Conservation (phyloP, 37 sponge, comb jelly and placozoan genomes). For the Ianthella basta region DNA sequence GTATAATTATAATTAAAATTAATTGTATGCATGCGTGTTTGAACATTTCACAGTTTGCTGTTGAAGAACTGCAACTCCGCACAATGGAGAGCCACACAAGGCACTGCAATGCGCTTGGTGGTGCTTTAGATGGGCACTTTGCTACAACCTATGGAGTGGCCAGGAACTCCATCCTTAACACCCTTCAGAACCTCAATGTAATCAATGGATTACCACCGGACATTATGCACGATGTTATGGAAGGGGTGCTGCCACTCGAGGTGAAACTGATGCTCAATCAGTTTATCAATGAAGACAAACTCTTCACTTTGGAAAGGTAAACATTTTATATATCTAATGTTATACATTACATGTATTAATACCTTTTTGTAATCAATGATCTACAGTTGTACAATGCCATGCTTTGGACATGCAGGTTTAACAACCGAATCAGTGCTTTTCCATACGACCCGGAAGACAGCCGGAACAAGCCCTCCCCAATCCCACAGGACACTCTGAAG, state of each 20-base stretch:
- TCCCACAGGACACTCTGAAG: not conserved
- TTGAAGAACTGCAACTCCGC: conserved; percentile 34
- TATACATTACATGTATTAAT: too few species aligned
- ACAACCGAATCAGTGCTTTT: conserved; percentile 27
- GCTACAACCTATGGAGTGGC: conserved; percentile 71
- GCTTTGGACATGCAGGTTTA: too few species aligned
- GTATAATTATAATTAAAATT: too few species aligned
- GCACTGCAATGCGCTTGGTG: conserved; percentile 52
- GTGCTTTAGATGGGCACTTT: conserved; percentile 51
- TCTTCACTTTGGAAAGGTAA: conserved; percentile 36
- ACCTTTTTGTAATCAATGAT: too few species aligned
- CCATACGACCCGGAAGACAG: conserved; percentile 40
- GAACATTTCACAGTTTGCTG: conserved; percentile 56
- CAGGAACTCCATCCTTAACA: conserved; percentile 52
- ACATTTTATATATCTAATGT: too few species aligned
- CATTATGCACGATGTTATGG: conserved; percentile 78
- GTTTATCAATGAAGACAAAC: not conserved
- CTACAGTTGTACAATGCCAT: too few species aligned
- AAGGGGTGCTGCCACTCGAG: conserved; percentile 42
- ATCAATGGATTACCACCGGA: conserved; percentile 66
- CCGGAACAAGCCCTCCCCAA: conserved; percentile 36
- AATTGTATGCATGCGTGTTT: too few species aligned
- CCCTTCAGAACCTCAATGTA: conserved; percentile 55
- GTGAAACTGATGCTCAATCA: conserved; percentile 36
- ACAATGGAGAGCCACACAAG: conserved; percentile 23